These are phyloP conservation scores for Mustela lutreola DNA, from an alignment of 2,113 vertebrate genomes.

Conservation along the genomic window DNA sequence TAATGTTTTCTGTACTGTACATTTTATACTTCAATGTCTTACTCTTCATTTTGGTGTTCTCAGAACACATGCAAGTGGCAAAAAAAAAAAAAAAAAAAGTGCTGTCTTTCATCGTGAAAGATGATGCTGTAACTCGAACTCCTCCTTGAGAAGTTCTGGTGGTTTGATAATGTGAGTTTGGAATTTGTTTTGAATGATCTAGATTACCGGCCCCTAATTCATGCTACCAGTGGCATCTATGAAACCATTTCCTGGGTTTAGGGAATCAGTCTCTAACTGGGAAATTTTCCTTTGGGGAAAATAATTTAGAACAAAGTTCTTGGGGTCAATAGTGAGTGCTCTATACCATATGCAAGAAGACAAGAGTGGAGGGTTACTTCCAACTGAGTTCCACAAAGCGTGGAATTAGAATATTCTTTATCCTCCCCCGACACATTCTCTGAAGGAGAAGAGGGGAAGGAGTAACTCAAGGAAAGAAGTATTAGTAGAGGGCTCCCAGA, in stretches of 20 bases:
- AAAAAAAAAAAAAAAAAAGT: not conserved
- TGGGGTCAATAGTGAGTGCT: not conserved
- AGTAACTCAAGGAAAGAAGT: conserved; percentile 11
- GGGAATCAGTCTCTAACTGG: not conserved
- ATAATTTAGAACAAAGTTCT: conserved; percentile 58
- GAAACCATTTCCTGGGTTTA: conserved; percentile 12
- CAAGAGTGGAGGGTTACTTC: not conserved
- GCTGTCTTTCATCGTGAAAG: conserved; percentile 26
- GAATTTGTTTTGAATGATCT: conserved; percentile 31
- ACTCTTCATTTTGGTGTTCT: not conserved
- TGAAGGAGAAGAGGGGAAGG: not conserved
- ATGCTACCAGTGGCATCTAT: not conserved
- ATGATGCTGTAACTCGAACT: not conserved
- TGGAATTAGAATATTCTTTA: not conserved
- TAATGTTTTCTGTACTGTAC: conserved; percentile 22
- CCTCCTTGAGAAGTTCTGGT: not conserved
- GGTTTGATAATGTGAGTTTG: not conserved
- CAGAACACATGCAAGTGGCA: conserved; percentile 3
- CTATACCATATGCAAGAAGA: not conserved
- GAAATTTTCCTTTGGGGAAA: not conserved
- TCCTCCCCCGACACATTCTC: not conserved
- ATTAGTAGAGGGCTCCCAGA: not conserved
- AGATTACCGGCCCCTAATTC: not conserved
- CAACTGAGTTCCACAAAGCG: not conserved
- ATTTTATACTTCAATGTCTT: conserved; percentile 28